Conservation (phyloP, 2,888 invertebrate genomes). For the Hipparchia sbordonii region DNA sequence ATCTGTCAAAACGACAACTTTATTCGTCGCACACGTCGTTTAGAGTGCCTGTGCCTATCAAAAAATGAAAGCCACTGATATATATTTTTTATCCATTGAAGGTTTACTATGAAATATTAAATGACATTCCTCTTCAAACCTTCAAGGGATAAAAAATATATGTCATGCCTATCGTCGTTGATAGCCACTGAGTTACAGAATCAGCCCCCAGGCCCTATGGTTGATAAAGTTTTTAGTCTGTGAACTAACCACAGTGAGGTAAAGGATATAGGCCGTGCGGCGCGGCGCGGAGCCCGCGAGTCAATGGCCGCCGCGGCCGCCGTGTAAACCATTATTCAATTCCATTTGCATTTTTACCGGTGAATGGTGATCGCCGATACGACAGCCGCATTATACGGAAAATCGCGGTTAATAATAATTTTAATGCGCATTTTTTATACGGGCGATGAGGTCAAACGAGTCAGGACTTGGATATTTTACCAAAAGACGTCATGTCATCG, state of each 20-base stretch:
- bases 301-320: constrained; percentile 61
- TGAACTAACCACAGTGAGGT: background rate
- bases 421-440: constrained; percentile 24
- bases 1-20: too few species aligned
- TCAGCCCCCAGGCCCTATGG: background rate
- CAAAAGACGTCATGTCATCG: background rate
- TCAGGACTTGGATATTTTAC: constrained; percentile 9
- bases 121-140: too few species aligned
- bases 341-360: constrained; percentile 66
- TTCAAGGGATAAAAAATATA: too few species aligned
- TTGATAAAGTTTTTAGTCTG: background rate
- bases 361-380: constrained; percentile 47
- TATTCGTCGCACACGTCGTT: too few species aligned
- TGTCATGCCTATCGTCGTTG: too few species aligned
- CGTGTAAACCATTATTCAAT: constrained; percentile 65
- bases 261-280: constrained; percentile 39
- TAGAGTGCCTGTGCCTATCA: too few species aligned
- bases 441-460: constrained; percentile 7
- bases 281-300: constrained; percentile 45
- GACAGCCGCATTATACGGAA: constrained; percentile 50
- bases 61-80: too few species aligned
- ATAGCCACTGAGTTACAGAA: too few species aligned
- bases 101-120: too few species aligned
- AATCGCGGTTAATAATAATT: constrained; percentile 36
- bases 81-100: too few species aligned